phyloP scores from a whole-genome alignment of 2,113 vertebrate genomes.

The Gallinago media region DNA sequence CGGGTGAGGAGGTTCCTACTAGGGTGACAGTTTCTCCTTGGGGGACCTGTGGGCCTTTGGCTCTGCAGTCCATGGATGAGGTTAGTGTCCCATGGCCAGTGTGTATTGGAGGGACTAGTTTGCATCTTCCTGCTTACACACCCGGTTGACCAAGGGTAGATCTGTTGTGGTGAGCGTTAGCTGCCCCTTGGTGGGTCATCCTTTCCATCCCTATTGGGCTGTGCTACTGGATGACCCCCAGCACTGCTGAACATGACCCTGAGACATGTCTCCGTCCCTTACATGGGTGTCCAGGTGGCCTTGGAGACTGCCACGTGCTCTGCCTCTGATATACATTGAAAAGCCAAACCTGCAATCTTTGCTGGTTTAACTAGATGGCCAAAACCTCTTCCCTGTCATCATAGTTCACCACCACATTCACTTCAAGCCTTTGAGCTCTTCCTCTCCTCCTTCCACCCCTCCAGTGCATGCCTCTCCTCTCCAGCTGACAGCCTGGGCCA shows the following conservation, averaged over 20 bases:
- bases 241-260: neutral
- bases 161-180: neutral
- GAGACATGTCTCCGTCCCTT: neutral
- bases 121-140: neutral
- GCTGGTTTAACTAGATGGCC: neutral
- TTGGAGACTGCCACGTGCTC: neutral
- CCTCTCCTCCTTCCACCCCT: neutral
- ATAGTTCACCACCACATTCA: neutral
- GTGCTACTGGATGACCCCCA: neutral
- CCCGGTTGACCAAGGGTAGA: neutral
- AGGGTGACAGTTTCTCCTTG: neutral
- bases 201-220: neutral
- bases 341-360: neutral
- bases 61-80: neutral
- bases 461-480: neutral
- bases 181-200: neutral
- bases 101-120: neutral
- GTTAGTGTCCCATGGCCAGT: neutral
- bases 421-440: neutral
- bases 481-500: slow-evolving; percentile 27
- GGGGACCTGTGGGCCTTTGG: neutral
- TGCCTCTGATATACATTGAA: neutral
- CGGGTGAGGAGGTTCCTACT: neutral
- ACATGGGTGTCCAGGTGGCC: fast-evolving
- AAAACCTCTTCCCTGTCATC: neutral